Evolutionary conservation across 35 echinoderm and acorn worm genomes (phyloP), one percentile per base, ranked within the genome.

Genomic region (Strongylocentrotus purpuratus): DNA sequence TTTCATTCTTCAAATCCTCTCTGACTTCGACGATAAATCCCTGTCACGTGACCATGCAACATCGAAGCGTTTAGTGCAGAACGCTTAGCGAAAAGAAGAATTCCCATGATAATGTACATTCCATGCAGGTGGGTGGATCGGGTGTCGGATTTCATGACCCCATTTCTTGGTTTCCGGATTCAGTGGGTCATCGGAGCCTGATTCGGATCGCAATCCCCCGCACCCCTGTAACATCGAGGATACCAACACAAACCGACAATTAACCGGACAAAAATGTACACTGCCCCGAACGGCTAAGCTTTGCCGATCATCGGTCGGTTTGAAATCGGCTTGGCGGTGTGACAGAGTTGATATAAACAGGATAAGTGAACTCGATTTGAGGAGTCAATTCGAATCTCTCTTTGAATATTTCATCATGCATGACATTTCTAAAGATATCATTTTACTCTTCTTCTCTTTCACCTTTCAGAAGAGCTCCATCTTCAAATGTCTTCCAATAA

Each of bases 341-440:
- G 65, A 78, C 65, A 28, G 7, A 2, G 65, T 22, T n/a, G 7
- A 28, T 78, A n/a, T 78, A n/a, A 78, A 78, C 14, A 25, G 18
- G 65, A 78, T 78, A 8, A 28, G 28, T 78, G 22, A 78, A 78
- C 65, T 22, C 65, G 65, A n/a, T n/a, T 28, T 78, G 65, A 28
- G 65, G 25, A 78, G 65, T 28, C 65, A 78, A 55, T 78, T 78
- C 65, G 5, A 78, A 78, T 78, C 22, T 78, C n/a, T 78, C 65
- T 78, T n/a, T 78, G 65, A 78, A 78, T 78, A 78, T 78, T 78
- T 78, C 65, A 78, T 78, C 65, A n/a, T n/a, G n/a, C 65, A 78
- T 78, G 65, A 78, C 65, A 78, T 78, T 78, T 78, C 65, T 28
- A 22, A 8, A 28, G 65, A 78, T 78, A 78, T 78, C 65, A 78